phyloP scores from a whole-genome alignment of 2,113 vertebrate species.

The Lontra canadensis region DNA sequence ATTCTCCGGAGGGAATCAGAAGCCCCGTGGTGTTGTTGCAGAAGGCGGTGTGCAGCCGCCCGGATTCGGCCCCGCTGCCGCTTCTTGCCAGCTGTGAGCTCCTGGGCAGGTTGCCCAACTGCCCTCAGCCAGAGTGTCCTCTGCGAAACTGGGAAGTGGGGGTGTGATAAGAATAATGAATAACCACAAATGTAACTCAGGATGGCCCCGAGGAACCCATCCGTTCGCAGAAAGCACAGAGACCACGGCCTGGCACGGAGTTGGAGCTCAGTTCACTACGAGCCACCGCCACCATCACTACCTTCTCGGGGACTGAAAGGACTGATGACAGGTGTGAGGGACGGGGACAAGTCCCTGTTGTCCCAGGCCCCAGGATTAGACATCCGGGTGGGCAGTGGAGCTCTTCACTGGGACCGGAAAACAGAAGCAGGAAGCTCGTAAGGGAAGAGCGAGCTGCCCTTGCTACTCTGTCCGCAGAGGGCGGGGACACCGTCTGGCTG shows the following conservation, averaged over 20 bases:
- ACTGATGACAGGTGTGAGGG: not conserved
- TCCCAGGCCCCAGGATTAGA: not conserved
- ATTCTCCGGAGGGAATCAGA: not conserved
- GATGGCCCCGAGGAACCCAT: not conserved
- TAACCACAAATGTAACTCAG: fast-evolving
- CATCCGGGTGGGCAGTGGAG: not conserved
- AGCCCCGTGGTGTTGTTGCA: fast-evolving
- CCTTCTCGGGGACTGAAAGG: not conserved
- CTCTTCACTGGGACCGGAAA: not conserved
- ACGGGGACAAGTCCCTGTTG: not conserved
- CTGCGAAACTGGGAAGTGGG: not conserved
- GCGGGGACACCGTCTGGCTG: not conserved
- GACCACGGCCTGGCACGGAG: too few relatives aligned
- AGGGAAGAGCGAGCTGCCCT: not conserved
- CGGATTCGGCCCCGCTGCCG: not conserved
- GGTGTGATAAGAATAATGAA: not conserved
- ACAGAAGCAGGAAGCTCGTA: not conserved
- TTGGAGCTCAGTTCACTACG: not conserved
- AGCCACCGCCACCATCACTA: too few relatives aligned
- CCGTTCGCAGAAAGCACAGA: not conserved
- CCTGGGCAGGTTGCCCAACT: too few relatives aligned
- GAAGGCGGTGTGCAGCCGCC: not conserved
- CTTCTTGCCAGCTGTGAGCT: not conserved
- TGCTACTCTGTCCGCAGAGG: not conserved
- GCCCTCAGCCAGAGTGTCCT: not conserved